Percentiles rank a stretch among this genome's conserved stretches.
These are phyloP conservation scores for Ectropis crepuscularia DNA, from an alignment of 2,888 invertebrate genomes.

Conservation along the genomic window DNA sequence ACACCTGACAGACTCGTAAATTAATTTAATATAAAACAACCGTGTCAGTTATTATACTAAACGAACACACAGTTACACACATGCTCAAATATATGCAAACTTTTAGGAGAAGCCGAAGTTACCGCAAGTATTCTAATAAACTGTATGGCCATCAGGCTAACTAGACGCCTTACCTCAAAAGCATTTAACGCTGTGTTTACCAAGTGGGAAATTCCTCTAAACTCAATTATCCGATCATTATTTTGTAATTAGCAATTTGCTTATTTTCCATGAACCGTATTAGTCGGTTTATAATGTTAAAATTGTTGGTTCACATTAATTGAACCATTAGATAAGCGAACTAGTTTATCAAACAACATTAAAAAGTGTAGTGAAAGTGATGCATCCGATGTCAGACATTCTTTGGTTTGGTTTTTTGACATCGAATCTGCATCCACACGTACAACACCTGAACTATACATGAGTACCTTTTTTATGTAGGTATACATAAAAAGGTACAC, in stretches of 20 bases:
- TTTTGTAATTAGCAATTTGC: slow-evolving; percentile 48
- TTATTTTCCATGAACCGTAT: slow-evolving; percentile 41
- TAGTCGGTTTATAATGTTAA: slow-evolving; percentile 16
- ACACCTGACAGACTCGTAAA: too few species aligned
- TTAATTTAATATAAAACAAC: too few species aligned
- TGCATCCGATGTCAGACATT: too few species aligned
- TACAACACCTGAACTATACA: too few species aligned
- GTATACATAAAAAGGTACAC: too few species aligned
- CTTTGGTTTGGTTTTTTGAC: too few species aligned
- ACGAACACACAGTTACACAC: too few species aligned
- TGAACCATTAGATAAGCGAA: slow-evolving; percentile 12
- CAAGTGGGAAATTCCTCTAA: slow-evolving; percentile 43
- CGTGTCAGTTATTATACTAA: too few species aligned
- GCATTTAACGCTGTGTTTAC: slow-evolving; percentile 39
- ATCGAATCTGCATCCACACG: too few species aligned
- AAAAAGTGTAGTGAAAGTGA: too few species aligned
- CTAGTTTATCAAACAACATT: background rate
- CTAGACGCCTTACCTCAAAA: slow-evolving; percentile 38
- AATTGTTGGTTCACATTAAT: slow-evolving; percentile 10
- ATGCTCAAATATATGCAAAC: too few species aligned
- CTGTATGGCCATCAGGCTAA: slow-evolving; percentile 14
- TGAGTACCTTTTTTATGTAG: too few species aligned
- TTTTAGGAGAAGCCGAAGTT: background rate
- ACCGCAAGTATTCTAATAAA: slow-evolving; percentile 14
- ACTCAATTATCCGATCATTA: slow-evolving; percentile 50